Base-by-base conservation (phyloP, 2,113 vertebrate genomes). In the Arothron firmamentum region DNA sequence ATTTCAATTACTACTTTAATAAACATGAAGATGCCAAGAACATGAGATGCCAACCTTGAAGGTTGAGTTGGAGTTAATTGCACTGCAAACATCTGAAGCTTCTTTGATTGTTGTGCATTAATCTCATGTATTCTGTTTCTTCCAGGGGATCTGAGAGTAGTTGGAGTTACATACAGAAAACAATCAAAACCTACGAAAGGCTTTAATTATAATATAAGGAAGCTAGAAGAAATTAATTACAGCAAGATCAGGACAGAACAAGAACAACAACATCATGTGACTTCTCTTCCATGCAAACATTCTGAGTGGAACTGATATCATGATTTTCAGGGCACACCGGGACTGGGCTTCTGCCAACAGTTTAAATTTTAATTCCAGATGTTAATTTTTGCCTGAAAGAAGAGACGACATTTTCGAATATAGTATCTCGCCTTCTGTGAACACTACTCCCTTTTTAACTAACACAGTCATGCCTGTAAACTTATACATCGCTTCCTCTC, bases 331-430 rank as follows among this genome's bases (percentile, higher is more conserved):
- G 51, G 67, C 46, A 69, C 72, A 65, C 54, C 43, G 56, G 58
- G 59, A 34, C 45, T 21, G 5, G 41, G 47, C 60, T 50, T 31
- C 55, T 50, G 56, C 57, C 59, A 52, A 52, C 73, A 56, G 62
- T 70, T 48, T 28, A 28, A 67, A 70, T 77, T n/a, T n/a, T n/a
- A n/a, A n/a, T n/a, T n/a, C 64, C 75, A 88, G 77, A 88, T 89
- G 88, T 90, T 88, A 81, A 65, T 46, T 82, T 82, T 90, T 90
- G 87, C 87, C 85, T n/a, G 41, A 75, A 79, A 70, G 49, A 75
- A 84, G 72, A 79, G 65, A 59, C 61, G n/a, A 52, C 71, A 79
- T 85, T 78, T 83, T 78, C 79, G 78, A 88, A 84, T 75, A 77
- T 5, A 42, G 31, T 71, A 74, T 70, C 77, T 64, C 52, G 5